A percentile compares a stretch with the other conserved stretches of the same genome.
Evolutionary conservation across 2,888 invertebrate genomes (phyloP).

Genomic region (Gerosis bhagava): DNA sequence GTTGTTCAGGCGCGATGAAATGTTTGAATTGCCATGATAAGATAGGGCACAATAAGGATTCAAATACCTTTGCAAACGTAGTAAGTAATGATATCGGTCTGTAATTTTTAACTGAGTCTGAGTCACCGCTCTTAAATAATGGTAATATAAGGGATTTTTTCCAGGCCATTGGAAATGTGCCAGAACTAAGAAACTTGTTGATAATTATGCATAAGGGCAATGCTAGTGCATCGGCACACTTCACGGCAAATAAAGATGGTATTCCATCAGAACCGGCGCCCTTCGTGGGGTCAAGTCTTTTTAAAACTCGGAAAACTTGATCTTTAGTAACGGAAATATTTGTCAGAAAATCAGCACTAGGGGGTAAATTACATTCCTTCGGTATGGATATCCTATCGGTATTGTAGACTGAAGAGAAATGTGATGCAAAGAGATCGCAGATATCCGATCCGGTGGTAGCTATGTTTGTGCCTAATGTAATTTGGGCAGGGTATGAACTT

Average conservation of each 20-base stretch:
- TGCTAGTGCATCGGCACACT: slow-evolving; percentile 14
- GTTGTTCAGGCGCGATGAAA: slow-evolving; percentile 25
- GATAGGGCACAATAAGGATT: slow-evolving; percentile 22
- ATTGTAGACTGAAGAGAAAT: too few relatives aligned
- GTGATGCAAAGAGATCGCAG: too few relatives aligned
- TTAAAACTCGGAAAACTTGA: slow-evolving; percentile 3
- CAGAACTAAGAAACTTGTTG: neutral
- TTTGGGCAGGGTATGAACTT: too few relatives aligned
- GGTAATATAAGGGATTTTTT: too few relatives aligned
- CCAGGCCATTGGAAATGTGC: too few relatives aligned
- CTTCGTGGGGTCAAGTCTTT: slow-evolving; percentile 23
- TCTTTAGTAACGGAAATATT: neutral
- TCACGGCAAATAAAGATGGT: slow-evolving; percentile 16
- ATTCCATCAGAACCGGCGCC: slow-evolving; percentile 20
- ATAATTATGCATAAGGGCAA: slow-evolving; percentile 7
- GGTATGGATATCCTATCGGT: too few relatives aligned
- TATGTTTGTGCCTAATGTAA: too few relatives aligned
- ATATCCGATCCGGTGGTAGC: too few relatives aligned
- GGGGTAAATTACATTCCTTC: too few relatives aligned
- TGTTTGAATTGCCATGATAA: slow-evolving; percentile 19
- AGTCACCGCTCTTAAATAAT: too few relatives aligned
- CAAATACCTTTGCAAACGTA: slow-evolving; percentile 26
- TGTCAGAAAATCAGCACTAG: neutral
- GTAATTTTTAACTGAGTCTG: too few relatives aligned
- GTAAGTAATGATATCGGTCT: neutral